Conservation (phyloP, 2,113 vertebrate species). For the Herpailurus yagouaroundi region DNA sequence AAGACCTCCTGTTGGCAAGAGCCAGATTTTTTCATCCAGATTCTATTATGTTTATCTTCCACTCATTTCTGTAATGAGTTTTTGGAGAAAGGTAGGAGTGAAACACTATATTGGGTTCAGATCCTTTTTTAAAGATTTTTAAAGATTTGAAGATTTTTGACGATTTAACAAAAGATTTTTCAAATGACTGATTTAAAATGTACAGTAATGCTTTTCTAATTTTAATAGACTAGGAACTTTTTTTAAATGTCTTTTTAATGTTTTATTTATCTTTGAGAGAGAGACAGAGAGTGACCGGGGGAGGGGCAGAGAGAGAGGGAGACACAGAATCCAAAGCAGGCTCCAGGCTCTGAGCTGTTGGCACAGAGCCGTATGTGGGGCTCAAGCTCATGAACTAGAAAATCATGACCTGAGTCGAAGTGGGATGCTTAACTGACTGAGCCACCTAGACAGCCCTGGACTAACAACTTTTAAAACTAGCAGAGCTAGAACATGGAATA, state of each 20-base stretch:
- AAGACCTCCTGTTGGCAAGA: background rate
- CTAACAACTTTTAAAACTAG: background rate
- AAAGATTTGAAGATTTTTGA: background rate
- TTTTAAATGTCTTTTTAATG: too few relatives aligned
- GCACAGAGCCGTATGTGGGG: too few relatives aligned
- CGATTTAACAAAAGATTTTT: background rate
- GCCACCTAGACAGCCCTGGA: too few relatives aligned
- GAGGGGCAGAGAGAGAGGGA: too few relatives aligned
- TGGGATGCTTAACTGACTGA: too few relatives aligned
- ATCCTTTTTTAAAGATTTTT: background rate
- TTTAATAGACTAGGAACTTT: background rate
- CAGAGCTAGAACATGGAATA: background rate
- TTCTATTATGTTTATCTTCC: background rate
- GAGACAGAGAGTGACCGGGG: too few relatives aligned
- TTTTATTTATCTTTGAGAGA: too few relatives aligned
- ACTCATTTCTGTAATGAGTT: background rate
- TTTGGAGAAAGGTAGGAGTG: background rate
- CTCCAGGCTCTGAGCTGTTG: too few relatives aligned
- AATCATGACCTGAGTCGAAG: too few relatives aligned
- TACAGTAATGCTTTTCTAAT: background rate
- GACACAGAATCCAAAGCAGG: too few relatives aligned
- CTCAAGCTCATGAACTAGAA: too few relatives aligned
- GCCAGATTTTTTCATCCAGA: background rate
- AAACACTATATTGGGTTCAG: background rate
- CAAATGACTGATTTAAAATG: background rate